Evolutionary conservation across 1,140 invertebrate species (phyloP).

Genomic region (Cherax destructor): DNA sequence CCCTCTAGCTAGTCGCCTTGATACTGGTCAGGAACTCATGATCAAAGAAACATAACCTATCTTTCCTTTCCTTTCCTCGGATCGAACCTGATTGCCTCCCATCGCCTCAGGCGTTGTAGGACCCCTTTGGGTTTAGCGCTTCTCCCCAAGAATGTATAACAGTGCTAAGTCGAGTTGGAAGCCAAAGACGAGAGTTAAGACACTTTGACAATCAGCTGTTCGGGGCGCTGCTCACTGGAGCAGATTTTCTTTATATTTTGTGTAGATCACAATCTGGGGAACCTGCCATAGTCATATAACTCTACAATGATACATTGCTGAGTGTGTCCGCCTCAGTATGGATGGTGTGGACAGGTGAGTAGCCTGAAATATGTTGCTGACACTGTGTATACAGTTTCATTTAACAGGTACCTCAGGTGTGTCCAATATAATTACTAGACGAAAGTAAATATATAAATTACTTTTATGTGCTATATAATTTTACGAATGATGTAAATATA

Average conservation of each 20-base stretch:
- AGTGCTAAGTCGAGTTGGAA: not conserved
- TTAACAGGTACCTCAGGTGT: not conserved
- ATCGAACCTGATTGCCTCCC: too few species aligned
- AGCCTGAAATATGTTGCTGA: not conserved
- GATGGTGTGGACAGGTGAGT: conserved; percentile 34
- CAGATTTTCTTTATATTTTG: not conserved
- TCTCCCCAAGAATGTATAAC: not conserved
- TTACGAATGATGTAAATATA: too few species aligned
- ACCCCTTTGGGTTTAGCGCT: not conserved
- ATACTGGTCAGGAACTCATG: too few species aligned
- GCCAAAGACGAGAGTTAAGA: not conserved
- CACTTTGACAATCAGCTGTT: conserved; percentile 3
- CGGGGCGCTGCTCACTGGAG: not conserved
- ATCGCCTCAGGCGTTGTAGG: not conserved
- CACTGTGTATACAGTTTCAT: not conserved
- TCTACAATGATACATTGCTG: not conserved
- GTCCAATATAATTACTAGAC: too few species aligned
- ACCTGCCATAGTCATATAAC: not conserved
- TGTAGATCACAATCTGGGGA: not conserved
- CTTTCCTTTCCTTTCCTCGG: too few species aligned
- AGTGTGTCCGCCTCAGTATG: not conserved
- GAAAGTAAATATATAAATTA: too few species aligned
- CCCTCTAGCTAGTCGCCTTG: too few species aligned
- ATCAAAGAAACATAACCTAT: too few species aligned
- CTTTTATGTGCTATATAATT: too few species aligned